A percentile compares a stretch with the other conserved stretches of the same genome.
phyloP scores from a whole-genome alignment of 92 coral and sea anemone species.

The Palythoa heliodiscus region DNA sequence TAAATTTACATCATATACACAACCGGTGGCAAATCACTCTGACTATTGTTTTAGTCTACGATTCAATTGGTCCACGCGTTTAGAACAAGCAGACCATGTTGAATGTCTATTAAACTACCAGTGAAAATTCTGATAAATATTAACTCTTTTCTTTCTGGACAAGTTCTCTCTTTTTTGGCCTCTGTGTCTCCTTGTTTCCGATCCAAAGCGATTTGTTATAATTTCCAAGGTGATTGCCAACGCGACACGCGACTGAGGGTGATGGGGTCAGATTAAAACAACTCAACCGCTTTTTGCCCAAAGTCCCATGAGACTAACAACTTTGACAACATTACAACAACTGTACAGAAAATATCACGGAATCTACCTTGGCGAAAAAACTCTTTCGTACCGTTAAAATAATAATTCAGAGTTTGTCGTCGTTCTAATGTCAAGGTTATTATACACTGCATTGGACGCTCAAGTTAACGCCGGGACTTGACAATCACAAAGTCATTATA shows the following conservation, averaged over 20 bases:
- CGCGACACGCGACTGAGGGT: constrained; percentile 36
- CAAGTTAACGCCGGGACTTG: constrained; percentile 4
- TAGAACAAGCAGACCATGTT: constrained; percentile 36
- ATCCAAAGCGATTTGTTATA: constrained; percentile 1
- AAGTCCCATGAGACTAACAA: constrained; percentile 26
- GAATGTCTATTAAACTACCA: constrained; percentile 7
- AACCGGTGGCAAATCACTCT: constrained; percentile 13
- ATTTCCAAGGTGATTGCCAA: constrained; percentile 26
- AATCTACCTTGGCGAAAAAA: neutral
- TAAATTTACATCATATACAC: constrained; percentile 42
- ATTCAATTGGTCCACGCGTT: constrained; percentile 43
- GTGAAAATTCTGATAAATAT: constrained; percentile 29
- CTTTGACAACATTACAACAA: neutral
- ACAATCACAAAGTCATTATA: neutral
- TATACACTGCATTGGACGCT: constrained; percentile 15
- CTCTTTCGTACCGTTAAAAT: neutral
- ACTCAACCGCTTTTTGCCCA: constrained; percentile 8
- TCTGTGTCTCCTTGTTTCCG: neutral
- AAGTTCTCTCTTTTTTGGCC: neutral
- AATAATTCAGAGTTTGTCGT: neutral
- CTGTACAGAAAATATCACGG: constrained; percentile 31
- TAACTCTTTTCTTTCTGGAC: constrained; percentile 20
- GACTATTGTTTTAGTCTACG: constrained; percentile 4
- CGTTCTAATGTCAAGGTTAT: neutral
- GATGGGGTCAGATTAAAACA: constrained; percentile 16